Evolutionary conservation across 2,113 vertebrate species (phyloP), one percentile per base, ranked within the genome.

Genomic region (Myiagra hebetior): DNA sequence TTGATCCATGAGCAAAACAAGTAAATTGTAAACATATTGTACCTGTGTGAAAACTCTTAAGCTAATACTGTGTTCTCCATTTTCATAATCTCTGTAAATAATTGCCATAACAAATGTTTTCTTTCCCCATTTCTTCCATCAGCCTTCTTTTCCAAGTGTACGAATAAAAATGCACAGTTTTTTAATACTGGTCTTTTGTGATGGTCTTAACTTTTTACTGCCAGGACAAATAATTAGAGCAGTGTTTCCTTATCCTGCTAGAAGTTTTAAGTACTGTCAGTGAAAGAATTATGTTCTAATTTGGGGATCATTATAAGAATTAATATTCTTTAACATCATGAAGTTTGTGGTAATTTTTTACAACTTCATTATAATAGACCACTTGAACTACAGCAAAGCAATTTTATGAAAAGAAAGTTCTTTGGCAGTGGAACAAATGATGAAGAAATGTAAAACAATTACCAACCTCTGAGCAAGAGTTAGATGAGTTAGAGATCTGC

Each of bases 361-460:
- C 22, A 64, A n/a, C 37, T 83, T 69, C 19, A 27, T 73, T 95
- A 55, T 92, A 74, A 64, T 78, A 88, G 79, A 47, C 59, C 33
- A 63, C 60, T 93, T 83, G 60, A 87, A 84, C 50, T 88, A 68
- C 60, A 86, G 56, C 52, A 93, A 56, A 95, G 80, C 31, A 83
- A 53, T 94, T 86, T 89, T 67, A 27, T 77, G 83, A 59, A 81
- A 85, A 84, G 26, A 46, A 86, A 78, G 67, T 19, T 91, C 57
- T 78, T 72, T 91, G 74, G 78, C 91, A 91, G 37, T 60, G 52
- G 16, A 93, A 89, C 72, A 93, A 84, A 52, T 70, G 8, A 56
- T 91, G 79, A 89, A 85, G 82, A 76, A 92, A 68, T 10, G 31
- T 68, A 94, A 95, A 94, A 81, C 60, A 89, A 74, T 95, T 91